Evolutionary conservation across 2,797 vertebrate species (phyloP).

Genomic region (Protosalanx chinensis): DNA sequence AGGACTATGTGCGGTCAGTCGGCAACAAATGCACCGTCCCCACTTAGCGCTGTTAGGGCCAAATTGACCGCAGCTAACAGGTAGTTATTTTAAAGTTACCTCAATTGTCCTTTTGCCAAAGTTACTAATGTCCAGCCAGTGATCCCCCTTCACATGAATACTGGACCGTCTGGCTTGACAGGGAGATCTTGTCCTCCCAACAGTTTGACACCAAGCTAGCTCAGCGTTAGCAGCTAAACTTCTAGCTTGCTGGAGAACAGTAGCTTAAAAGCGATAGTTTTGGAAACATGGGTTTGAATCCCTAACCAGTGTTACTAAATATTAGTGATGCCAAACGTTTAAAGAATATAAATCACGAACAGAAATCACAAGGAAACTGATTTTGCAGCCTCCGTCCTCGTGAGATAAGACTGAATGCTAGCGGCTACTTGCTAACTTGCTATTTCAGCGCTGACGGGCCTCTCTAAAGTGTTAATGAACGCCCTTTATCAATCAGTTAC

Average conservation of each 20-base stretch:
- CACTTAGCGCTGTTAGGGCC: not conserved
- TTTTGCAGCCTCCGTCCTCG: not conserved
- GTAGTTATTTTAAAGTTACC: not conserved
- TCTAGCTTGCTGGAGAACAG: conserved; percentile 28
- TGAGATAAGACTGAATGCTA: not conserved
- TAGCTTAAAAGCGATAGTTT: conserved; percentile 17
- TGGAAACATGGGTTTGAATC: conserved; percentile 11
- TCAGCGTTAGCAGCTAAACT: conserved; percentile 5
- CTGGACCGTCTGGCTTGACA: conserved; percentile 1
- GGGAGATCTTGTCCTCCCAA: conserved; percentile 20
- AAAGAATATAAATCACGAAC: not conserved
- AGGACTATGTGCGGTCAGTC: not conserved
- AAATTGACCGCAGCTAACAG: not conserved
- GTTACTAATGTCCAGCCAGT: not conserved
- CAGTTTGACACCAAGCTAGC: not conserved
- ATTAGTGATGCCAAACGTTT: not conserved
- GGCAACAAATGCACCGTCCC: conserved; percentile 5
- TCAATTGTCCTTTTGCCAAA: not conserved
- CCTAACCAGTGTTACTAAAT: not conserved
- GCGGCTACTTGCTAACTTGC: not conserved
- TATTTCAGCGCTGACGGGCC: not conserved
- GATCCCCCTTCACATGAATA: not conserved
- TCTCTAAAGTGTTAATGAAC: not conserved
- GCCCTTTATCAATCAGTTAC: not conserved
- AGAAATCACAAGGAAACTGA: not conserved